phyloP scores from a whole-genome alignment of 2,113 vertebrate species.

The Camelus dromedarius region DNA sequence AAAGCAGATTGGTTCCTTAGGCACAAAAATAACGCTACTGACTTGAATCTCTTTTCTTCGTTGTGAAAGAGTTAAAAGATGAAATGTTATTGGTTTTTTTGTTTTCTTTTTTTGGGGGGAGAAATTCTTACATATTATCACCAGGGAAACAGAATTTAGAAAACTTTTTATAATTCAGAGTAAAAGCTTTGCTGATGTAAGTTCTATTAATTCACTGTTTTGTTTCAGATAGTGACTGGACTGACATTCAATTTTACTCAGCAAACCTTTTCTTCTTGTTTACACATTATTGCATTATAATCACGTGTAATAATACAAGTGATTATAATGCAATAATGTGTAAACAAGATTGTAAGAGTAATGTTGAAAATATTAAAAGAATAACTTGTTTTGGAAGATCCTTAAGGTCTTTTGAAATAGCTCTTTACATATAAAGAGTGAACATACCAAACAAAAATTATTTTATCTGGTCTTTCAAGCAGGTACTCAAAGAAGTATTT shows the following conservation, averaged over 20 bases:
- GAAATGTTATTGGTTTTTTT: neutral
- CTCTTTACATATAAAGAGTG: neutral
- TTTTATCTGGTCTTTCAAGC: conserved; percentile 32
- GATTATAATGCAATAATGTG: neutral
- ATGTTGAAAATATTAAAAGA: conserved; percentile 40
- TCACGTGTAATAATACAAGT: neutral
- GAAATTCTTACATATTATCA: neutral
- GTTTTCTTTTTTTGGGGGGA: neutral
- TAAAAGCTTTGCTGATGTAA: conserved; percentile 28
- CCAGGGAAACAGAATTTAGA: conserved; percentile 48
- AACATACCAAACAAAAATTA: neutral
- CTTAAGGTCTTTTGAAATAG: neutral
- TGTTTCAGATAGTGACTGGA: neutral
- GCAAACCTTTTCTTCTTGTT: neutral
- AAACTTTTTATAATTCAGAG: neutral
- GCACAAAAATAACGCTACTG: neutral
- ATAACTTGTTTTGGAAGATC: conserved; percentile 13
- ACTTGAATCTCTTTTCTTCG: neutral
- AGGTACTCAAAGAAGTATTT: neutral
- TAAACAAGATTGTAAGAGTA: neutral
- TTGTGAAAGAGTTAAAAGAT: neutral
- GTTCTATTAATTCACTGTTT: conserved; percentile 9
- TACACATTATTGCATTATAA: neutral
- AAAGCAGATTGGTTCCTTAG: neutral
- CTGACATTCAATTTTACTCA: conserved; percentile 34